These are phyloP conservation scores for Trochalopteron elliotii DNA, from an alignment of 2,113 vertebrate genomes.

Conservation along the genomic window DNA sequence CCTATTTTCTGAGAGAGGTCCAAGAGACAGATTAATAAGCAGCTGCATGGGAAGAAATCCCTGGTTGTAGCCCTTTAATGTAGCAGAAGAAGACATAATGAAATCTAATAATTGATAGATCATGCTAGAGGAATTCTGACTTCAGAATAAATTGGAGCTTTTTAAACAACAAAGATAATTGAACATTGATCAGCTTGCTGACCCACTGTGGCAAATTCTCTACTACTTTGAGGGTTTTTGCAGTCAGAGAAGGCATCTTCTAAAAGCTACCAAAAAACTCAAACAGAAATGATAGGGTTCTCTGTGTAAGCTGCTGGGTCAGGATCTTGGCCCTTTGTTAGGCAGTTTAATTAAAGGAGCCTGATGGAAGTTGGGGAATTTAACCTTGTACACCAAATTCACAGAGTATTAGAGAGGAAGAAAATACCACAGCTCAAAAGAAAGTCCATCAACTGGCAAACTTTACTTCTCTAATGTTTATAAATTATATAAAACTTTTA, in stretches of 20 bases:
- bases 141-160: neutral
- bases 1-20: neutral
- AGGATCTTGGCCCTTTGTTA: neutral
- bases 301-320: neutral
- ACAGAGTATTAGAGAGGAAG: neutral
- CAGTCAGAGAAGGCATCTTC: neutral
- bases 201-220: neutral
- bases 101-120: neutral
- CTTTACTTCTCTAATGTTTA: neutral
- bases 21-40: neutral
- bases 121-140: neutral
- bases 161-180: neutral
- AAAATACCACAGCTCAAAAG: neutral
- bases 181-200: neutral
- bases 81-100: neutral
- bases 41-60: neutral
- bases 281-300: neutral
- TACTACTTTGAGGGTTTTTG: neutral
- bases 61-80: neutral
- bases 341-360: neutral
- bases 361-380: neutral
- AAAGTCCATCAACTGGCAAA: neutral
- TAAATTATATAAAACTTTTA: neutral
- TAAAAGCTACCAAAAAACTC: neutral
- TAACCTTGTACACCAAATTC: neutral